These are phyloP conservation scores for Gephyroberyx darwinii DNA, from an alignment of 2,797 vertebrate species.

Conservation along the genomic window DNA sequence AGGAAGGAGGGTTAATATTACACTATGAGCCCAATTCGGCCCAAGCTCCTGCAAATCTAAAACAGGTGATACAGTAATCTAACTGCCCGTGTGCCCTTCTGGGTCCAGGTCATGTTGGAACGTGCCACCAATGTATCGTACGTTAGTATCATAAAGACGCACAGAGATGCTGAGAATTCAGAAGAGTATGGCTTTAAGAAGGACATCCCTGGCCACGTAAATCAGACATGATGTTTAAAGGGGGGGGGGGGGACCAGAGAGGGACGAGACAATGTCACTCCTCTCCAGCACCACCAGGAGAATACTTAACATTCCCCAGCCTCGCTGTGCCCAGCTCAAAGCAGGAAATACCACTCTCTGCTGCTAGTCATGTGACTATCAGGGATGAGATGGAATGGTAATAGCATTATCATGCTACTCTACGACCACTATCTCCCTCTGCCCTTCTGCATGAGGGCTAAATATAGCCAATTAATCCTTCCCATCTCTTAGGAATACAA, in stretches of 20 bases:
- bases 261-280: slow-evolving; percentile 44
- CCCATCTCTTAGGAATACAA: slow-evolving; percentile 36
- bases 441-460: slow-evolving; percentile 54
- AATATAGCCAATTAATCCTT: slow-evolving; percentile 65
- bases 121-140: background rate
- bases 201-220: slow-evolving; percentile 19
- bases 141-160: slow-evolving; percentile 14
- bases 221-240: slow-evolving; percentile 28
- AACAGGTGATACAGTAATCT: slow-evolving; percentile 73
- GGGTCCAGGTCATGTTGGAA: slow-evolving; percentile 41
- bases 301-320: slow-evolving; percentile 45
- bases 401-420: slow-evolving; percentile 66
- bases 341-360: slow-evolving; percentile 60
- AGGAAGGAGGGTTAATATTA: slow-evolving; percentile 83
- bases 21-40: slow-evolving; percentile 64
- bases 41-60: slow-evolving; percentile 74
- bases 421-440: slow-evolving; percentile 56
- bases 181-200: slow-evolving; percentile 32
- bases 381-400: slow-evolving; percentile 70
- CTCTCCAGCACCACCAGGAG: slow-evolving; percentile 40
- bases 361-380: slow-evolving; percentile 51
- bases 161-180: background rate
- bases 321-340: slow-evolving; percentile 41
- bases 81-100: slow-evolving; percentile 26
- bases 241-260: background rate